Base-by-base conservation (phyloP, 92 coral and sea anemone genomes). In the Micromussa lordhowensis region DNA sequence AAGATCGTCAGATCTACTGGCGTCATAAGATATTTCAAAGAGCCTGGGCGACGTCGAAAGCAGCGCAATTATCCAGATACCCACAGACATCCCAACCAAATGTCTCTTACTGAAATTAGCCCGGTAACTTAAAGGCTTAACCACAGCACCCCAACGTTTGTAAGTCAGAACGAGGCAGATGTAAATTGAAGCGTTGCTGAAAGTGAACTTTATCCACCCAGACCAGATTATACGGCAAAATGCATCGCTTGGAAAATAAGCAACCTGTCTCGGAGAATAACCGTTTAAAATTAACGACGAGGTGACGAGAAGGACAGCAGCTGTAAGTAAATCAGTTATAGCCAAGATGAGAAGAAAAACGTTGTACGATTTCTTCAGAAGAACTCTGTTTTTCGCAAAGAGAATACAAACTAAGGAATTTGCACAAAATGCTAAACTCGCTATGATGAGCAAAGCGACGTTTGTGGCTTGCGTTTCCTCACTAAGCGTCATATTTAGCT, bases 71-170 rank as follows among this genome's bases (percentile, higher is more conserved):
- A 86, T n/a, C n/a, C 73, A 77, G 29, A 86, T 86, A 17, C 5
- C 75, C 77, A 77, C 75, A 78, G 76, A 44, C 17, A 48, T 49
- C 40, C 76, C 75, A 63, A 49, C 66, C 32, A 86, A 77, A n/a
- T 57, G 83, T 80, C 29, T 63, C 26, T 86, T 86, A 30, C 48
- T 78, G 44, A 86, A 77, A 71, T 77, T 86, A 14, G 77, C 76
- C 13, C 36, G 71, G 64, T 57, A 86, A 13, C 64, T 38, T 44
- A 77, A 49, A 29, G 89, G 89, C 24, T 86, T 86, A 3, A 86
- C 89, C 24, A 86, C 89, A 44, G 89, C 89, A 29, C 89, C 48
- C 89, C 89, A 86, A 21, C 89, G 83, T 51, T 77, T 86, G 89
- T 77, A 86, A 32, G 89, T 86, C 17, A 86, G 83, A 19, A 86